Conservation (phyloP, 2,797 vertebrate genomes). For the Chelonia mydas region DNA sequence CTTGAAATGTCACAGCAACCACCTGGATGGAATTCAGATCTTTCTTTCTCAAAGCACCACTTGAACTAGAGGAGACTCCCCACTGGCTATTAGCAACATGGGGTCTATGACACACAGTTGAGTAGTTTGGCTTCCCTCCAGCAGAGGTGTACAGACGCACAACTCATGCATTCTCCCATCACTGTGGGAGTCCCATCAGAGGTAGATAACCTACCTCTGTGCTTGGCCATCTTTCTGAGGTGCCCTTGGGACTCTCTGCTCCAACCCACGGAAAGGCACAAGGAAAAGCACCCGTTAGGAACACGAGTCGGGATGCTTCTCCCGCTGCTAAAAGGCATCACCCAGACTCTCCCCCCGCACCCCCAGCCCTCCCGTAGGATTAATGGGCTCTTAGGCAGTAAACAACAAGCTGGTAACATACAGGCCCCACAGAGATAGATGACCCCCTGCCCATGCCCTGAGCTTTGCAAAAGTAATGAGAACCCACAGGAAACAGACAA, state of each 20-base stretch:
- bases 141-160: not conserved
- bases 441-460: not conserved
- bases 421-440: not conserved
- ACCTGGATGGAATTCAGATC: not conserved
- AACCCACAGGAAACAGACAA: not conserved
- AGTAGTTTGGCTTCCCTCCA: not conserved
- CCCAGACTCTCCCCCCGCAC: too few relatives aligned
- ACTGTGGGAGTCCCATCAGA: not conserved
- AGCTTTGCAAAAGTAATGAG: not conserved
- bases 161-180: not conserved
- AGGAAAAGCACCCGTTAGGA: not conserved
- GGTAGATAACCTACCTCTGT: not conserved
- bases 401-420: not conserved
- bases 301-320: not conserved
- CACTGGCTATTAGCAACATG: not conserved
- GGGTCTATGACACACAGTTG: not conserved
- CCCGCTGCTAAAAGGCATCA: too few relatives aligned
- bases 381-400: not conserved
- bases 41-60: not conserved
- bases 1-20: not conserved
- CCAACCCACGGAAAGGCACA: not conserved
- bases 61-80: not conserved
- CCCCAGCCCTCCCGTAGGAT: fast-evolving
- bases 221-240: not conserved
- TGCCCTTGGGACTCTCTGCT: not conserved